Percentiles rank a stretch among this genome's conserved stretches.
Evolutionary conservation across 2,888 invertebrate genomes (phyloP).

Genomic region (Cremastobaeus sp.): DNA sequence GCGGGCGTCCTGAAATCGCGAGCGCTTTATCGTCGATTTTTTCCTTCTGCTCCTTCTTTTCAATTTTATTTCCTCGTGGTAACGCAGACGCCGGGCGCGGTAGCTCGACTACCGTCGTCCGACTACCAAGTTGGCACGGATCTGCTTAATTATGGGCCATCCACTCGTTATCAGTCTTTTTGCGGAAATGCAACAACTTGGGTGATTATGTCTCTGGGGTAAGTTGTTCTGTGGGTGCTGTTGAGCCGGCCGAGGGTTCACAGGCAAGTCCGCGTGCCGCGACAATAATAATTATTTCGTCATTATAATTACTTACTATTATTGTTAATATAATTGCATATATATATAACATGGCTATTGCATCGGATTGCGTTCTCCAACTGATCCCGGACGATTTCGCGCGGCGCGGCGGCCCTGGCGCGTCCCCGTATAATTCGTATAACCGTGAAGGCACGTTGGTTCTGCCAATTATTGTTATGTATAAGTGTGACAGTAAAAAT

Average conservation of each 20-base stretch:
- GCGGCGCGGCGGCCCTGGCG: slow-evolving; percentile 19
- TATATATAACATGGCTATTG: slow-evolving; percentile 43
- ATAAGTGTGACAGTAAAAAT: slow-evolving; percentile 61
- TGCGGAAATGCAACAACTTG: slow-evolving; percentile 31
- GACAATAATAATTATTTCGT: slow-evolving; percentile 15
- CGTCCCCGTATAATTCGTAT: slow-evolving; percentile 46
- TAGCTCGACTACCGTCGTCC: slow-evolving; percentile 3
- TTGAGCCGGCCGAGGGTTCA: background rate
- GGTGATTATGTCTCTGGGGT: background rate
- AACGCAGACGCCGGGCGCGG: slow-evolving; percentile 1
- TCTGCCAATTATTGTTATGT: slow-evolving; percentile 56
- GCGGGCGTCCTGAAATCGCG: slow-evolving; percentile 59
- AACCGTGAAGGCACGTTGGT: slow-evolving; percentile 62
- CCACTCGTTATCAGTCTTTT: slow-evolving; percentile 35
- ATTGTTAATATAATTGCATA: slow-evolving; percentile 27
- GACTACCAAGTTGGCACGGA: slow-evolving; percentile 30
- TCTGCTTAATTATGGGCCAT: slow-evolving; percentile 56
- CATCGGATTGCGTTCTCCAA: slow-evolving; percentile 27
- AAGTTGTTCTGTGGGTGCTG: background rate
- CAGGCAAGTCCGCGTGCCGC: slow-evolving; percentile 2
- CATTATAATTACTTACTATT: slow-evolving; percentile 22
- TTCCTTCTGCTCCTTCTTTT: slow-evolving; percentile 12
- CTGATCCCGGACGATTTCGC: slow-evolving; percentile 1
- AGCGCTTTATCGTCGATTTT: slow-evolving; percentile 47
- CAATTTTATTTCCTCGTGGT: slow-evolving; percentile 11